Percentiles rank a stretch among this genome's conserved stretches.
Conservation (phyloP, 2,888 invertebrate genomes). For the Darwinula stevensoni region DNA sequence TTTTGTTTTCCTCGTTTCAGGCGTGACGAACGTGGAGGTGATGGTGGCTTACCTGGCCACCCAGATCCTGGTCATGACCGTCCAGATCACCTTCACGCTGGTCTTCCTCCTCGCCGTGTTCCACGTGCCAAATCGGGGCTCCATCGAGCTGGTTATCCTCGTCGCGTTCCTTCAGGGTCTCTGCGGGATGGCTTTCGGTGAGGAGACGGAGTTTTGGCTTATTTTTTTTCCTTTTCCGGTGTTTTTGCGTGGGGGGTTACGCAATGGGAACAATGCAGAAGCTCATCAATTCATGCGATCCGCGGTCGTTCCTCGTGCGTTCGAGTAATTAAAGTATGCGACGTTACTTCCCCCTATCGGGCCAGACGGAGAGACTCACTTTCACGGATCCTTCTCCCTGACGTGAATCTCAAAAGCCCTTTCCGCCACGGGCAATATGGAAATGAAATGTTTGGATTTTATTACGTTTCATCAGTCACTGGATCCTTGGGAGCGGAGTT, state of each 20-base stretch:
- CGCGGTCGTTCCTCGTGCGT: no score
- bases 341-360: no score
- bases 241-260: conserved; percentile 3
- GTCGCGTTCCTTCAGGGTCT: conserved; percentile 65
- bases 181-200: conserved; percentile 89
- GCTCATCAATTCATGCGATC: no score
- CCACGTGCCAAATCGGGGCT: conserved; percentile 63
- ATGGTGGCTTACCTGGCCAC: conserved; percentile 75
- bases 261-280: not conserved
- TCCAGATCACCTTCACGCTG: conserved; percentile 65
- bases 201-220: conserved; percentile 12
- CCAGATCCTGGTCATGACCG: conserved; percentile 80
- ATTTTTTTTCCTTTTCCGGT: conserved; percentile 1
- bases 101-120: conserved; percentile 74
- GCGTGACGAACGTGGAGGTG: conserved; percentile 67
- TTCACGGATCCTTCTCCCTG: no score
- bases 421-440: no score
- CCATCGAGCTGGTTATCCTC: conserved; percentile 49
- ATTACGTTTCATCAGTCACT: no score
- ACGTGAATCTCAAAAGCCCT: no score
- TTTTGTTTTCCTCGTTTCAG: conserved; percentile 17
- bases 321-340: no score
- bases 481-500: no score
- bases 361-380: no score
- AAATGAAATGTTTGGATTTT: no score